A percentile compares a stretch with the other conserved stretches of the same genome.
Evolutionary conservation across 2,888 invertebrate genomes (phyloP).

Genomic region (Dynastes grantii): DNA sequence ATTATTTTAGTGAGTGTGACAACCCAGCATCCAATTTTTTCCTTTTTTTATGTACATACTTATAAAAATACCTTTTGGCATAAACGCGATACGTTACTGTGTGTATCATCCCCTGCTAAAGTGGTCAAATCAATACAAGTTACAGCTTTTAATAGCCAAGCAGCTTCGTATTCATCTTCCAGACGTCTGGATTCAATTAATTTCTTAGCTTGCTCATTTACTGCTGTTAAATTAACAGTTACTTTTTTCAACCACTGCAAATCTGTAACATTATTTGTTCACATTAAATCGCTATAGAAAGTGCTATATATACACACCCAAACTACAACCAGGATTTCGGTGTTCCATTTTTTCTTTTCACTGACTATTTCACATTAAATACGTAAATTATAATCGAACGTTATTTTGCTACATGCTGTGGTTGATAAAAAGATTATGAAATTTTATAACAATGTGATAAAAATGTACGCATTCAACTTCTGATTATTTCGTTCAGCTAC

Average conservation of each 20-base stretch:
- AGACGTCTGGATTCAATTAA: slow-evolving; percentile 70
- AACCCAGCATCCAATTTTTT: too few species aligned
- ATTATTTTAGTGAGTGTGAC: too few species aligned
- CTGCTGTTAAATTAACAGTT: slow-evolving; percentile 74
- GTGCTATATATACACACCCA: slow-evolving; percentile 60
- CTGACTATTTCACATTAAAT: too few species aligned
- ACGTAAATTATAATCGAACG: too few species aligned
- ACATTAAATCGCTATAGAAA: slow-evolving; percentile 7
- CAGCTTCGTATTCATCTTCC: slow-evolving; percentile 73
- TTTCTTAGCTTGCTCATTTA: slow-evolving; percentile 73
- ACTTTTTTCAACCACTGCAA: slow-evolving; percentile 72
- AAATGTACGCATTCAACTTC: not conserved
- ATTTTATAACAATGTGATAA: not conserved
- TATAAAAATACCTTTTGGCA: slow-evolving; percentile 80
- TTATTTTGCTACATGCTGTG: not conserved
- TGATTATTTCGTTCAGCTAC: too few species aligned
- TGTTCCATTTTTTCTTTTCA: slow-evolving; percentile 53
- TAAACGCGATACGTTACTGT: slow-evolving; percentile 84
- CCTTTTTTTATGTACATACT: not conserved
- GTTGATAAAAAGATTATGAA: not conserved
- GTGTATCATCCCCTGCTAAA: slow-evolving; percentile 87
- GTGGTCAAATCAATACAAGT: slow-evolving; percentile 95
- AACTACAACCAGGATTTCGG: slow-evolving; percentile 65
- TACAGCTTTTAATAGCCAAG: slow-evolving; percentile 88
- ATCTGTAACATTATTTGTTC: slow-evolving; percentile 66